Conservation (phyloP, 2,113 vertebrate species). For the Acinonyx jubatus region DNA sequence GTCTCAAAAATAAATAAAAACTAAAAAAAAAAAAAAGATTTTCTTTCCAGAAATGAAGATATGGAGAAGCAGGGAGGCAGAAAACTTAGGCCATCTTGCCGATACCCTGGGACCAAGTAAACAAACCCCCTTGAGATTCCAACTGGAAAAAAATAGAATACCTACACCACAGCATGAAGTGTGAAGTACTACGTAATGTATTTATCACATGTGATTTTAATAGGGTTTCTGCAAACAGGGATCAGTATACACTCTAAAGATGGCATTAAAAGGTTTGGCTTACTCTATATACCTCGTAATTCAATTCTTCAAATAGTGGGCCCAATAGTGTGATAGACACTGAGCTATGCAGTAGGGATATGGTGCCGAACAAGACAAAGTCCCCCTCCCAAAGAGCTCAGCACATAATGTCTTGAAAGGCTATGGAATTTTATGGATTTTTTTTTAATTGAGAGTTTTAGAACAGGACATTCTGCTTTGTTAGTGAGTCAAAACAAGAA, state of each 20-base stretch:
- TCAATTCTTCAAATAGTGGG: not conserved
- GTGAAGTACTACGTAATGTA: not conserved
- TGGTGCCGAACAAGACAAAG: not conserved
- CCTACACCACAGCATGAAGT: not conserved
- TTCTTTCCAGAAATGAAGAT: conserved; percentile 11
- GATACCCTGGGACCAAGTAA: not conserved
- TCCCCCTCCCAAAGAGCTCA: not conserved
- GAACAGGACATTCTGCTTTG: not conserved
- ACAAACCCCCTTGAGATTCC: not conserved
- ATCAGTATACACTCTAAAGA: not conserved
- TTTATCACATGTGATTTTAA: not conserved
- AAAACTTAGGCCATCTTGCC: not conserved
- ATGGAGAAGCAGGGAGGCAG: not conserved
- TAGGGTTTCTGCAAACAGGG: not conserved
- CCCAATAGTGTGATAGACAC: not conserved
- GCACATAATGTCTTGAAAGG: not conserved
- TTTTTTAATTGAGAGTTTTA: not conserved
- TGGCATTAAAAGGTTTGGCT: not conserved
- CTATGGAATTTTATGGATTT: not conserved
- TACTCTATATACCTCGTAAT: not conserved
- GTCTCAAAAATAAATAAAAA: no score
- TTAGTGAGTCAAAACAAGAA: not conserved
- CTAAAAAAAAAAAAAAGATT: no score
- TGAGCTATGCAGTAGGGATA: not conserved
- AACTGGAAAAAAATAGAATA: not conserved